Evolutionary conservation across 2,888 invertebrate species (phyloP).

Genomic region (Rhopalosiphum nymphaeae): DNA sequence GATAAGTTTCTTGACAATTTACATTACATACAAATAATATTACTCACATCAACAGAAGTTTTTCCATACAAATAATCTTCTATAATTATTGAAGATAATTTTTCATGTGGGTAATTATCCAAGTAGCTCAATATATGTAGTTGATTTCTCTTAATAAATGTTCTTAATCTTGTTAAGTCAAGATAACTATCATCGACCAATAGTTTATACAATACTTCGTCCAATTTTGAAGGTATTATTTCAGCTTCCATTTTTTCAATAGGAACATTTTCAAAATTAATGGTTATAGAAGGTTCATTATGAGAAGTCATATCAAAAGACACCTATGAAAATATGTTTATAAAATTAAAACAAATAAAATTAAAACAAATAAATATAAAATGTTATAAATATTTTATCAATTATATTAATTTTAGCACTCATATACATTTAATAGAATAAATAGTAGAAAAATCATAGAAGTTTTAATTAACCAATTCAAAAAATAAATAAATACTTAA

Average conservation of each 20-base stretch:
- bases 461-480: background rate
- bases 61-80: constrained; percentile 88
- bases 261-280: constrained; percentile 83
- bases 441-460: background rate
- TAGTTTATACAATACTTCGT: constrained; percentile 51
- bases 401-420: background rate
- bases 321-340: constrained; percentile 73
- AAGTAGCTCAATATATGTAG: constrained; percentile 79
- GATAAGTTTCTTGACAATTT: background rate
- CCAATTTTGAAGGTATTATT: constrained; percentile 34
- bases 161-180: constrained; percentile 82
- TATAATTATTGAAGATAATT: constrained; percentile 82
- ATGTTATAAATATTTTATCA: background rate
- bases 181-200: constrained; percentile 51
- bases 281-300: constrained; percentile 78
- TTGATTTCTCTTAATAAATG: constrained; percentile 80
- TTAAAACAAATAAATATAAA: background rate
- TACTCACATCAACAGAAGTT: constrained; percentile 79
- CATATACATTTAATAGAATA: background rate
- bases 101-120: constrained; percentile 83
- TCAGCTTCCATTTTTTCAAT: constrained; percentile 77
- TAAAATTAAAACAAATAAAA: background rate
- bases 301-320: constrained; percentile 81
- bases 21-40: constrained; percentile 25
- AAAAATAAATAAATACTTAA: background rate